Evolutionary conservation across 2,888 invertebrate genomes (phyloP).

Genomic region (Brachypalpus laphriformis): DNA sequence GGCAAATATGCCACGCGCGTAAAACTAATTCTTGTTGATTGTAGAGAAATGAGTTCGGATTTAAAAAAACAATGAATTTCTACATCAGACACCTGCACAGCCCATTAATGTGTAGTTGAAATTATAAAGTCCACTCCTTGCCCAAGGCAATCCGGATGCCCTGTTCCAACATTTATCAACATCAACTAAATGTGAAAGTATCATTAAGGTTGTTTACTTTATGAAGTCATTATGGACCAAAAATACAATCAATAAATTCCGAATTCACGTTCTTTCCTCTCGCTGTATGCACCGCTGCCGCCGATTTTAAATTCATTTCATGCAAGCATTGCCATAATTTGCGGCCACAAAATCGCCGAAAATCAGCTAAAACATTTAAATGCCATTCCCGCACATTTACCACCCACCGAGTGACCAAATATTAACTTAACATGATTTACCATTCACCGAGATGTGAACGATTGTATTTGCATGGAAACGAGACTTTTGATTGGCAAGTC

Average conservation of each 20-base stretch:
- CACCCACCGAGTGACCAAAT: constrained; percentile 64
- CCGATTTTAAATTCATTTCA: too few species aligned
- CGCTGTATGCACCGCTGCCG: neutral
- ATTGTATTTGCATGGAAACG: constrained; percentile 48
- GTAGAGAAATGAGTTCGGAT: too few species aligned
- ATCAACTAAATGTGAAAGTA: neutral
- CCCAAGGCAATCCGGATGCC: too few species aligned
- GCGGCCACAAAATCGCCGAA: constrained; percentile 12
- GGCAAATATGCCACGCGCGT: too few species aligned
- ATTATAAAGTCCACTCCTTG: too few species aligned
- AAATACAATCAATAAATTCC: constrained; percentile 5
- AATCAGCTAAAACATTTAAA: constrained; percentile 9
- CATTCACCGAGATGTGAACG: constrained; percentile 56
- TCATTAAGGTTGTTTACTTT: too few species aligned
- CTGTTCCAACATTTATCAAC: too few species aligned
- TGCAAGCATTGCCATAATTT: constrained; percentile 10
- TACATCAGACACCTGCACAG: too few species aligned
- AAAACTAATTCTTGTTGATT: too few species aligned
- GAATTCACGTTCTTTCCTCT: constrained; percentile 1
- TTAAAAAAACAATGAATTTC: too few species aligned
- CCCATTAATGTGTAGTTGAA: too few species aligned
- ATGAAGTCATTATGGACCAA: neutral
- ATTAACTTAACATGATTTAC: constrained; percentile 63
- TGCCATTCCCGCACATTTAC: constrained; percentile 47
- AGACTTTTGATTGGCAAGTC: constrained; percentile 67